Conservation (phyloP, 2,888 invertebrate genomes). For the Priocnemis perturbator region DNA sequence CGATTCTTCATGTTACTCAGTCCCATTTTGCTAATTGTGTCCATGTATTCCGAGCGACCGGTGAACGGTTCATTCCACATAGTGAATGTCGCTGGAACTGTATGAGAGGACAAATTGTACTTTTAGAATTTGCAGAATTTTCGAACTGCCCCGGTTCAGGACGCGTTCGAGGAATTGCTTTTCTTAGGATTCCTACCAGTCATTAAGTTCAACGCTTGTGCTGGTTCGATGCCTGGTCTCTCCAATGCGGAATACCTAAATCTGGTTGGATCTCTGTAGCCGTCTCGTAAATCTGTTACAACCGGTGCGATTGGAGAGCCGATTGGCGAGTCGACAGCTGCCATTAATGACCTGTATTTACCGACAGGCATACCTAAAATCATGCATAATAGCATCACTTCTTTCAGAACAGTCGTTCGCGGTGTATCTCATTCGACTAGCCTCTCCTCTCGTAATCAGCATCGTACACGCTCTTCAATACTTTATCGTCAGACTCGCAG, state of each 20-base stretch:
- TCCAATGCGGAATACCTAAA: constrained; percentile 78
- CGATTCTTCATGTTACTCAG: constrained; percentile 79
- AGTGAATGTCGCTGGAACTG: constrained; percentile 76
- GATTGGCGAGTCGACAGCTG: constrained; percentile 79
- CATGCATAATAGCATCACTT: background rate
- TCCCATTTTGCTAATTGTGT: constrained; percentile 79
- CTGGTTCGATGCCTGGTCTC: constrained; percentile 76
- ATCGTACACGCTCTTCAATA: constrained; percentile 81
- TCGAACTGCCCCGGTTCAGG: background rate
- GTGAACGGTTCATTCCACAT: constrained; percentile 79
- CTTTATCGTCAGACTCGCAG: constrained; percentile 80
- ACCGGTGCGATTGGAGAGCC: constrained; percentile 79
- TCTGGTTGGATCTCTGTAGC: constrained; percentile 80
- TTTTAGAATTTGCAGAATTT: background rate
- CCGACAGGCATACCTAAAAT: constrained; percentile 76
- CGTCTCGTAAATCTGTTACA: constrained; percentile 77
- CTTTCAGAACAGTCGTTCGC: background rate
- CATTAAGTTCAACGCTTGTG: too few species aligned
- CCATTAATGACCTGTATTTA: constrained; percentile 78
- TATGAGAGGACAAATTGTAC: constrained; percentile 14
- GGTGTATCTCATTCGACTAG: constrained; percentile 50
- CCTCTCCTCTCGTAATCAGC: constrained; percentile 80
- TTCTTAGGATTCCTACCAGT: too few species aligned
- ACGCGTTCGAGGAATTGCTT: too few species aligned
- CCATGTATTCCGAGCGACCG: constrained; percentile 80